Evolutionary conservation across 2,113 vertebrate genomes (phyloP).

Genomic region (Chaetodon auriga): DNA sequence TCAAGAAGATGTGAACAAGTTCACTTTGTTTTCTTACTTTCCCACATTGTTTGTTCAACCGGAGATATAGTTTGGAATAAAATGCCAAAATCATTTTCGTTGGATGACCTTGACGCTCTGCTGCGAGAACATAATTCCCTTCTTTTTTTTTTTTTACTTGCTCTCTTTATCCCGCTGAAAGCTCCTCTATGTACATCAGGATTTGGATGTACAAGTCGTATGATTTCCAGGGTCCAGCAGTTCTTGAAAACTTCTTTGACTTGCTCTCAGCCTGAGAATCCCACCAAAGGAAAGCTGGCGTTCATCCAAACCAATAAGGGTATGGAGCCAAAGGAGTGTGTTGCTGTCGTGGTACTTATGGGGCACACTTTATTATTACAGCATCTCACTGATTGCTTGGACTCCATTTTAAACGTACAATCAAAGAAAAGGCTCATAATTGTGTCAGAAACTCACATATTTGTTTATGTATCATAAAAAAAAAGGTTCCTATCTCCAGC

Average conservation of each 20-base stretch:
- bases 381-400: background rate
- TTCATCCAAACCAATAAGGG: conserved; percentile 40
- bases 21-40: background rate
- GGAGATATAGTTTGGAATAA: background rate
- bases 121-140: conserved; percentile 2
- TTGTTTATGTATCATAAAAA: background rate
- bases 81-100: background rate
- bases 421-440: background rate
- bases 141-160: background rate
- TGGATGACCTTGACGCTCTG: conserved; percentile 1
- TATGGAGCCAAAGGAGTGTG: conserved; percentile 30
- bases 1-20: background rate
- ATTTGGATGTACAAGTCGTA: background rate
- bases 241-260: conserved; percentile 17
- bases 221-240: background rate
- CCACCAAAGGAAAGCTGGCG: conserved; percentile 38
- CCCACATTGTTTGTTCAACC: background rate
- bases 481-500: background rate
- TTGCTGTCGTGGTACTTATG: conserved; percentile 2
- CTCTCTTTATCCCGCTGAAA: background rate
- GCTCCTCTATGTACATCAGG: background rate
- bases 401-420: conserved; percentile 26
- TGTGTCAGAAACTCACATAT: background rate
- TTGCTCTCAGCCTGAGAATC: conserved; percentile 13
- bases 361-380: background rate